These are phyloP conservation scores for Brachionus rubens DNA, from an alignment of 1,140 invertebrate species.

Conservation along the genomic window DNA sequence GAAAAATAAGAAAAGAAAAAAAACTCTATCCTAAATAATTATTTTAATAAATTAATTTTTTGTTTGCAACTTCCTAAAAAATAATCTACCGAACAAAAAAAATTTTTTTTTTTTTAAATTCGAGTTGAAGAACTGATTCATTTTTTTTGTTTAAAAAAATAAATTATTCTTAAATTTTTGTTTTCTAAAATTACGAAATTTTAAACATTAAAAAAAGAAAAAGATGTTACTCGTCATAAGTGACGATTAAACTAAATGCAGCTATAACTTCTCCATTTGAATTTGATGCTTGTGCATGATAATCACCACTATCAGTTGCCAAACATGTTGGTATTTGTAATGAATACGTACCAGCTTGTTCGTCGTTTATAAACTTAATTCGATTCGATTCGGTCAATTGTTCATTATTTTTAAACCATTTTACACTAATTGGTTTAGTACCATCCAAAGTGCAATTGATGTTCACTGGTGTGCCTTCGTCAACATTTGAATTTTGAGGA, in stretches of 20 bases:
- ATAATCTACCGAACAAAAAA: too few relatives aligned
- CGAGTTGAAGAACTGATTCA: too few relatives aligned
- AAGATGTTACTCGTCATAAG: conserved; percentile 34
- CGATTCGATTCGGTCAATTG: neutral
- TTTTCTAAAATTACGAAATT: too few relatives aligned
- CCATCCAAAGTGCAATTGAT: conserved; percentile 26
- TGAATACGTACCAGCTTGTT: neutral
- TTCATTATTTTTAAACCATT: conserved; percentile 35
- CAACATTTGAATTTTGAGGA: neutral
- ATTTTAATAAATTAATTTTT: too few relatives aligned
- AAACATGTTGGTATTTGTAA: conserved; percentile 7
- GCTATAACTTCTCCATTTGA: conserved; percentile 42
- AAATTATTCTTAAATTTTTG: too few relatives aligned
- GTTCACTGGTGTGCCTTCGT: neutral
- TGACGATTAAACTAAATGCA: conserved; percentile 44
- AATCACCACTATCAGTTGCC: conserved; percentile 44
- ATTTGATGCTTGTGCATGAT: conserved; percentile 17
- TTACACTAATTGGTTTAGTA: conserved; percentile 21
- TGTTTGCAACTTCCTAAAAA: too few relatives aligned
- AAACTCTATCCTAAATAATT: too few relatives aligned
- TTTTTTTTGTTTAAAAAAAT: too few relatives aligned
- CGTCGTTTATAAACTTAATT: neutral
- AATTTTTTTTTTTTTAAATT: too few relatives aligned
- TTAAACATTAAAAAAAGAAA: too few relatives aligned
- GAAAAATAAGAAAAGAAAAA: too few relatives aligned